Evolutionary conservation across 2,888 invertebrate genomes (phyloP).

Genomic region (Autographa gamma): DNA sequence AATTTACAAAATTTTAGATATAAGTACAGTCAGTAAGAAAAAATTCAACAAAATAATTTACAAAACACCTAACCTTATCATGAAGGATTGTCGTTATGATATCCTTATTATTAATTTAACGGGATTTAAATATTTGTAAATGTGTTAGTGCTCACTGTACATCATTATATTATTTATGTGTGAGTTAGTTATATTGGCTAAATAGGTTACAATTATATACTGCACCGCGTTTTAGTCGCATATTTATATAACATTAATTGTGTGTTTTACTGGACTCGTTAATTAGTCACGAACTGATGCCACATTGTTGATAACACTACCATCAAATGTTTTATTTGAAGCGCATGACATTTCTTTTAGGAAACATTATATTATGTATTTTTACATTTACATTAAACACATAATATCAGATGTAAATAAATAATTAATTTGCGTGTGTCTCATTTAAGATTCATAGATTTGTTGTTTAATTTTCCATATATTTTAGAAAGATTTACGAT

Average conservation of each 20-base stretch:
- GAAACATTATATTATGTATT: slow-evolving; percentile 27
- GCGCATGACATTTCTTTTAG: slow-evolving; percentile 16
- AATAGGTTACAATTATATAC: slow-evolving; percentile 33
- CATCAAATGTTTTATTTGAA: slow-evolving; percentile 21
- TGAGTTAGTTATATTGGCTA: slow-evolving; percentile 39
- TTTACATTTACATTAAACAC: slow-evolving; percentile 8
- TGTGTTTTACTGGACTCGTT: slow-evolving; percentile 37
- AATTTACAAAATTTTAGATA: not conserved
- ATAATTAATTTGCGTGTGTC: too few species aligned
- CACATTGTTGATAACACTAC: slow-evolving; percentile 28
- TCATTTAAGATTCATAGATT: too few species aligned
- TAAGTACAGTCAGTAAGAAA: too few species aligned
- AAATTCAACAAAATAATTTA: too few species aligned
- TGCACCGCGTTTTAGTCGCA: slow-evolving; percentile 30
- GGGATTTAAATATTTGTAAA: too few species aligned
- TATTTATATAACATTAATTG: slow-evolving; percentile 38
- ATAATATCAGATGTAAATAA: too few species aligned
- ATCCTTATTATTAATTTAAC: too few species aligned
- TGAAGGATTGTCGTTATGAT: too few species aligned
- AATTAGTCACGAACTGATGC: slow-evolving; percentile 50
- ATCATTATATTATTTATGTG: slow-evolving; percentile 1
- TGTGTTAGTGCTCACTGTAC: too few species aligned
- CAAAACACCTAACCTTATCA: too few species aligned
- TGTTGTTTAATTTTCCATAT: too few species aligned
- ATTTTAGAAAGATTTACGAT: too few species aligned